Base-by-base conservation (phyloP, 1,140 invertebrate species). In the Polypedilum vanderplanki region DNA sequence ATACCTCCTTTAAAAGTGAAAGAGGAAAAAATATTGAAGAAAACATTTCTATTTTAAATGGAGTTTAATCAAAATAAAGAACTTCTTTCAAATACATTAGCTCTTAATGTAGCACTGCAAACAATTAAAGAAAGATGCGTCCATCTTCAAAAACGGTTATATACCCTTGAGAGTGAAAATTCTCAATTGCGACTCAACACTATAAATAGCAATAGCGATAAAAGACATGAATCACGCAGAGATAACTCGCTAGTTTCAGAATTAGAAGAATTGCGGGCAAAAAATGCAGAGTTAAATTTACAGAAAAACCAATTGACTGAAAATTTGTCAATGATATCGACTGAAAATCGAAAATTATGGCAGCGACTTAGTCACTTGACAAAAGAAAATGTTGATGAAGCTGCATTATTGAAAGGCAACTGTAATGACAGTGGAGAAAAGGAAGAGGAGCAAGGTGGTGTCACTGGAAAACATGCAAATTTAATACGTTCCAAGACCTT, bases 301-400 rank as follows among this genome's bases (percentile, higher is more conserved):
- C 89, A 93, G 79, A 93, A 92, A 77, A 87, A 87, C 4, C 90
- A 92, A 79, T 80, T 93, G 7, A 86, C 87, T 76, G 88, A 91
- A 80, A 90, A 91, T 78, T 86, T 93, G 65, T 87, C 87, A 77
- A 91, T 93, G 89, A 90, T 94, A 8, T 88, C 90, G 1, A 87
- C 87, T 78, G 92, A 94, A 83, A 94, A 93, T 81, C 87, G 89
- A 79, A 88, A 89, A 76, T 81, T 94, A 20, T 94, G 91, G 92
- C 87, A 85, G 74, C 88, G 88, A 79, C 82, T 94, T 33, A 88
- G 88, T 1, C 84, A 85, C 79, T 82, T 92, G 65, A 89, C 85
- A 1, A 85, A 87, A 80, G 84, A 86, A 12, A 88, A 88, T 78
- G 83, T 84, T 10, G n/a, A 15, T 76, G 78, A 78, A 79, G 78